These are phyloP conservation scores for Palythoa grandiflora DNA, from an alignment of 92 coral and sea anemone genomes.

Conservation along the genomic window DNA sequence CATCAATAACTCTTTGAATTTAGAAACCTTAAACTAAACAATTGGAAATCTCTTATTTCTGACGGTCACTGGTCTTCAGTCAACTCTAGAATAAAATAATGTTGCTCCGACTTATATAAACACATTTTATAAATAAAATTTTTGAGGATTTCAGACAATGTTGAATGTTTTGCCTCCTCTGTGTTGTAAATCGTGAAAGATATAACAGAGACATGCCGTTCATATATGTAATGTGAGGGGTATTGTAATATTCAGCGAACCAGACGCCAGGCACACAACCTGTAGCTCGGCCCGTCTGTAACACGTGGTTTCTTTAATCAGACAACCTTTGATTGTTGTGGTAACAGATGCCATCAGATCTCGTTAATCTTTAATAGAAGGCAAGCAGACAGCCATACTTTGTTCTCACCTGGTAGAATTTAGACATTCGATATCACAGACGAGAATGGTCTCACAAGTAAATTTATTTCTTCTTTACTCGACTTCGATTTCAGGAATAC, in stretches of 20 bases:
- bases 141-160: background rate
- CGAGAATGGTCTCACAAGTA: background rate
- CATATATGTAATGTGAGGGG: constrained; percentile 39
- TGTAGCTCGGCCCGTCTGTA: constrained; percentile 16
- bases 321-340: constrained; percentile 39
- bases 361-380: constrained; percentile 41
- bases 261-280: constrained; percentile 18
- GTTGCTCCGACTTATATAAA: background rate
- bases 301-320: constrained; percentile 29
- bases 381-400: constrained; percentile 2
- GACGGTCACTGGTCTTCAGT: background rate
- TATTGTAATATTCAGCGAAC: constrained; percentile 8
- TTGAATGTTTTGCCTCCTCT: background rate
- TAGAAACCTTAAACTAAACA: constrained; percentile 17
- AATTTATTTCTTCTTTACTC: background rate
- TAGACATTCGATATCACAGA: constrained; percentile 28
- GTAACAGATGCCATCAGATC: constrained; percentile 18
- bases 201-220: background rate
- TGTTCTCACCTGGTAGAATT: constrained; percentile 15
- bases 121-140: too few species aligned
- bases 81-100: background rate
- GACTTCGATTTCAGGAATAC: background rate
- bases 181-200: background rate
- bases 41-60: background rate
- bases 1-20: constrained; percentile 43